These are phyloP conservation scores for Calosoma granatense DNA, from an alignment of 1,140 invertebrate species.

Conservation along the genomic window DNA sequence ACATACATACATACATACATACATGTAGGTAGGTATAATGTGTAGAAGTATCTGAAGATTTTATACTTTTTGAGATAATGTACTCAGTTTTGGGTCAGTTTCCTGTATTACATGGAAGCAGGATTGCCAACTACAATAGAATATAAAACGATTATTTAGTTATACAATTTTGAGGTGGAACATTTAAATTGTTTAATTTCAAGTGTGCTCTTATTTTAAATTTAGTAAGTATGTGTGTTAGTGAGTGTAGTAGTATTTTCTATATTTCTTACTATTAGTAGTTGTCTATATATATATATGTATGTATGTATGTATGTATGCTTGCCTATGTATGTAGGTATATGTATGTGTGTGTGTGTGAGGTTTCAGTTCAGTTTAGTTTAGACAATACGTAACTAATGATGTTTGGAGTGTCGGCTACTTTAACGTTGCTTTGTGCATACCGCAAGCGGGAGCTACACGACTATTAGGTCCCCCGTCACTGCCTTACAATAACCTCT, in stretches of 20 bases:
- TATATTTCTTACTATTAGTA: no score
- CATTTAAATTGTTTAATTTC: no score
- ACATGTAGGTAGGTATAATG: no score
- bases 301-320: neutral
- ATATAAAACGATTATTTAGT: no score
- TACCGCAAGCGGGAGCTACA: neutral
- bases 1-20: neutral
- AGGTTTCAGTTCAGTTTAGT: neutral
- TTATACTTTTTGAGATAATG: no score
- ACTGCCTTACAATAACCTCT: neutral
- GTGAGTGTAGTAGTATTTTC: neutral
- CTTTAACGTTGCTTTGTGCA: neutral
- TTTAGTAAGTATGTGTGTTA: no score
- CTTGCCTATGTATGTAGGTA: neutral
- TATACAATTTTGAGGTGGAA: no score
- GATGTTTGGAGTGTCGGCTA: neutral
- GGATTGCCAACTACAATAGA: no score
- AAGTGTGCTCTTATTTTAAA: no score
- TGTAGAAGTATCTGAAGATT: no score
- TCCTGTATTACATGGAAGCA: no score
- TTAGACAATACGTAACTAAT: neutral
- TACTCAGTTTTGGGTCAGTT: no score
- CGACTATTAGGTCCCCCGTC: neutral
- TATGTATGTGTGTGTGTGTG: neutral
- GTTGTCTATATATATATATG: neutral